Base-by-base conservation (phyloP, 1,140 invertebrate genomes). In the Aphelinus certus region DNA sequence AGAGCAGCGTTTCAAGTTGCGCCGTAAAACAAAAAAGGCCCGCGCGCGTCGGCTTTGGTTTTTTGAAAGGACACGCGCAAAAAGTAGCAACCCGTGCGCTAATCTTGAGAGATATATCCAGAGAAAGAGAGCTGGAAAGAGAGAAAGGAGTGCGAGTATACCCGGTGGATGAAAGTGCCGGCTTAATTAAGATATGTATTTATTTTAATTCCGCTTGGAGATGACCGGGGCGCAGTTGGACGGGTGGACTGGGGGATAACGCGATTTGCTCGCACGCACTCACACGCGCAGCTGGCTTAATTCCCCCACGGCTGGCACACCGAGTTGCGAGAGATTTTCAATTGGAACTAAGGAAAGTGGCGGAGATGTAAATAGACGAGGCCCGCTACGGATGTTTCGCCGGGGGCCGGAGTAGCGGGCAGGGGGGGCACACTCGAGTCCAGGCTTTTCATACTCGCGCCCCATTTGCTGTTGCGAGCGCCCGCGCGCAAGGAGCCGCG, bases 161-260 rank as follows among this genome's bases (percentile, higher is more conserved):
- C 73, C 79, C 71, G 70, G 78, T 82, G 82, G 78, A 80, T 75
- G 76, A 80, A 77, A 83, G 76, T 81, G 80, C 78, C 66, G 61
- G 79, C 85, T 87, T 86, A 87, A 87, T 87, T 87, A 87, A 87
- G 85, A 87, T 87, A 87, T 86, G 85, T 86, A 87, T 87, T 87
- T 86, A 87, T 87, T 87, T 87, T 85, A 87, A 87, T 87, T 87
- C 79, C 81, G 26, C 26, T 26, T 26, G 26, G 26, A 26, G 26
- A 26, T 26, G 26, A 26, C 26, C 26, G 26, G 26, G 26, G n/a
- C 43, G 77, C 71, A 60, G 78, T 77, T 75, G 77, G 69, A 75
- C 79, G 78, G 71, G 76, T 67, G 80, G 76, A 72, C 78, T 26
- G 26, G 26, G 81, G 84, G 83, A 84, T 87, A 87, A 87, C 84